Evolutionary conservation across 2,113 vertebrate species (phyloP), one percentile per base, ranked within the genome.

Genomic region (Pimephales promelas): DNA sequence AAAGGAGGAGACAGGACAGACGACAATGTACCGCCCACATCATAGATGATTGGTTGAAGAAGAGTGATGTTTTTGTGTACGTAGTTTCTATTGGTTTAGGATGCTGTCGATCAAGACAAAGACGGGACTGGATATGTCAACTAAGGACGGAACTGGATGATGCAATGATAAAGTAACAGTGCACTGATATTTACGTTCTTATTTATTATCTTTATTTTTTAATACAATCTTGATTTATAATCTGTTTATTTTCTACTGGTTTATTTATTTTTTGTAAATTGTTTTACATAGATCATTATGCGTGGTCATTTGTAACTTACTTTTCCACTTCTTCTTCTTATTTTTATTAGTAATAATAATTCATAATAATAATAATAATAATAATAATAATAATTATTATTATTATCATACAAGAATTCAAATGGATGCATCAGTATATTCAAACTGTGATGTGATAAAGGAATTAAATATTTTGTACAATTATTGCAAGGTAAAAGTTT

Each of bases 111-210:
- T 94, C 86, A 61, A 14, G 43, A 2, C 16, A 22, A 82, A 11
- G 88, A 82, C 87, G 88, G 86, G 83, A 64, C 62, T 72, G 36
- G 31, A 59, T 84, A 64, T 71, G 75, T 79, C 0, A 40, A 61
- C 71, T 22, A 26, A 66, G 56, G 22, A 16, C 20, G 20, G 57
- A 34, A 6, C 11, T 77, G 94, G 93, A 92, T 95, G 94, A 95
- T 94, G 94, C 94, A 95, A 95, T 74, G 68, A 26, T 87, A 89
- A 88, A 85, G 86, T 49, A 87, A 89, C 78, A 87, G 82, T 54
- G 49, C 59, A 77, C n/a, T 84, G 40, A 87, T 59, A 80, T 64
- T 43, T 31, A 72, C 24, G 40, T 36, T n/a, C 2, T 71, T 24
- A 36, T 54, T 18, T 24, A 36, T 54, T 18, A 70, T 78, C 5